Base-by-base conservation (phyloP, 2,113 vertebrate species). In the Columba janthina region DNA sequence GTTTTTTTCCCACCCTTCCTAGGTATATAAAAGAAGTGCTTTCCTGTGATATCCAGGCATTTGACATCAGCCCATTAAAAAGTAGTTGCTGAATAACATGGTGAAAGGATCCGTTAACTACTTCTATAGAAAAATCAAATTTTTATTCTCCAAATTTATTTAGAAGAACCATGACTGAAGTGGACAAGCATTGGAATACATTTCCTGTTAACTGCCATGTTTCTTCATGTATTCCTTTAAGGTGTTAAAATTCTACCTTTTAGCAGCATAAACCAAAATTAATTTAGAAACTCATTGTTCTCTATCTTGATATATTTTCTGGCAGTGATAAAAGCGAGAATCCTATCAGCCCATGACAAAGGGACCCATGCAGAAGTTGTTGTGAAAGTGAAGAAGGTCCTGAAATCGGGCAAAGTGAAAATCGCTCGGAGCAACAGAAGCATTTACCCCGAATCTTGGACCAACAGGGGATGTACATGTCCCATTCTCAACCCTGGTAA, bases 291-390 rank as follows among this genome's bases (percentile, higher is more conserved):
- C 82, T 54, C 5, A 64, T n/a, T 83, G 46, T 36, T 38, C 8
- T 73, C 15, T 86, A 24, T 62, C 42, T 6, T 57, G 40, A 5
- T 61, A 58, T 67, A 34, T 50, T 90, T 90, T 79, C 42, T 85
- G 77, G 64, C 93, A 99, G 99, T 98, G 89, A 98, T 99, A 96
- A 99, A 98, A 93, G 99, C 98, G 90, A 98, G 98, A 51, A 98
- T 99, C 77, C 95, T 99, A 56, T 98, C 99, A 10, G 99, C 99
- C 78, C 98, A 99, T 28, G 99, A 99, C 98, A 99, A 99, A 97
- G 99, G 99, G 69, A 99, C 98, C 31, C 98, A 99, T 3, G 99
- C 98, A 15, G 99, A 99, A 91, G 98, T 99, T 29, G 95, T 97
- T 34, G 98, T 99, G 74, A 99, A 99, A 95, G 98, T 99, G 38